These are phyloP conservation scores for Euphonia xanthogaster DNA, from an alignment of 2,797 vertebrate species.

Conservation along the genomic window DNA sequence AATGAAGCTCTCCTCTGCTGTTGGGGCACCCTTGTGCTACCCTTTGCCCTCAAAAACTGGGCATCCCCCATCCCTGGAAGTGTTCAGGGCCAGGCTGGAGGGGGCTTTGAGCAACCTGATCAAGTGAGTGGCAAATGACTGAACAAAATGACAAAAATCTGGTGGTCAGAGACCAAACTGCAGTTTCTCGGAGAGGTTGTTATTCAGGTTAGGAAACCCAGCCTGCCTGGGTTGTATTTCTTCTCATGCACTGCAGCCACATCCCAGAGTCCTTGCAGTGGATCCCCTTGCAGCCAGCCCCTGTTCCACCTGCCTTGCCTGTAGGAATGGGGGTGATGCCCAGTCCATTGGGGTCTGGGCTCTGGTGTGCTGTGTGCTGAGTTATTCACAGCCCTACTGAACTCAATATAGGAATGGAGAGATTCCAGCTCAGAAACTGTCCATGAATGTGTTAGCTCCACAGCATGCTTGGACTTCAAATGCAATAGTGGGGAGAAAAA, in stretches of 20 bases:
- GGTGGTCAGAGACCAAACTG: neutral
- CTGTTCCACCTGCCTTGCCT: neutral
- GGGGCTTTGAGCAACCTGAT: neutral
- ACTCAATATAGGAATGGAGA: neutral
- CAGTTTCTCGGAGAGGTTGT: neutral
- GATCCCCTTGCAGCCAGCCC: neutral
- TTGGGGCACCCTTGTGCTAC: neutral
- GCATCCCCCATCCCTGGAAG: neutral
- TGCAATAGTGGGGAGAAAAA: neutral
- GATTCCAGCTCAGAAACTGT: neutral
- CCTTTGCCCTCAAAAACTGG: neutral
- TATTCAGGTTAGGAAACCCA: neutral
- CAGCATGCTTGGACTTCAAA: neutral
- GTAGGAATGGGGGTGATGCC: neutral
- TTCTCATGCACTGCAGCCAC: neutral
- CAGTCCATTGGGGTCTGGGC: neutral
- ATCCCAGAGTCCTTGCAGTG: neutral
- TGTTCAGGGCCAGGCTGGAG: neutral
- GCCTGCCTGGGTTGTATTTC: neutral
- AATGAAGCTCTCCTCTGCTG: neutral
- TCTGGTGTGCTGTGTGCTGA: fast-evolving
- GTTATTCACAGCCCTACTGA: neutral
- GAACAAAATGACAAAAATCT: neutral
- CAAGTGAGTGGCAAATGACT: neutral
- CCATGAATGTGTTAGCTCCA: neutral